These are phyloP conservation scores for Formica exsecta DNA, from an alignment of 1,140 invertebrate genomes.

Conservation along the genomic window DNA sequence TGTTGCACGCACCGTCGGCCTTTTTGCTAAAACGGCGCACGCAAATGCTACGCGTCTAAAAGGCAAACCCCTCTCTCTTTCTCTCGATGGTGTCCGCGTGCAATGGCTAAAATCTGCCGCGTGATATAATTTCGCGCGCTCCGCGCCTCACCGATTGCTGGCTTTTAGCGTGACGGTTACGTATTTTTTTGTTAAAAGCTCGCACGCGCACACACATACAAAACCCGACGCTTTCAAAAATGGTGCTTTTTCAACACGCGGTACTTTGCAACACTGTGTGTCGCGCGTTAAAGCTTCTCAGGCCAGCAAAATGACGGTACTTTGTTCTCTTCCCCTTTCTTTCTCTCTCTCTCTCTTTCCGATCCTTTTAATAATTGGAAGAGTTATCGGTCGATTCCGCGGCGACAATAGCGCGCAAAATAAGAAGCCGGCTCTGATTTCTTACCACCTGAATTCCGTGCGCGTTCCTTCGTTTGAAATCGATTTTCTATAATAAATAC, in stretches of 20 bases:
- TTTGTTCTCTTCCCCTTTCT: background rate
- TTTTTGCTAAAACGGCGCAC: slow-evolving; percentile 27
- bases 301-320: background rate
- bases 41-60: slow-evolving; percentile 37
- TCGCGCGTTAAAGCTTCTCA: slow-evolving; percentile 48
- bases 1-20: slow-evolving; percentile 29
- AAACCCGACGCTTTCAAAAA: slow-evolving; percentile 10
- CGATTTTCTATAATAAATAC: slow-evolving; percentile 74
- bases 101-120: slow-evolving; percentile 45
- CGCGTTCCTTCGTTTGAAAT: slow-evolving; percentile 45
- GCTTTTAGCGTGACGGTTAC: slow-evolving; percentile 45
- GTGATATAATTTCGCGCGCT: slow-evolving; percentile 50
- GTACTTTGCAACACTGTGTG: background rate
- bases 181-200: slow-evolving; percentile 48
- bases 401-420: slow-evolving; percentile 37
- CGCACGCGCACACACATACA: slow-evolving; percentile 6
- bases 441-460: slow-evolving; percentile 29
- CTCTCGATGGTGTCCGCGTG: background rate
- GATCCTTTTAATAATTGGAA: slow-evolving; percentile 41
- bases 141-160: slow-evolving; percentile 28
- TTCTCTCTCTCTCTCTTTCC: background rate
- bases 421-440: slow-evolving; percentile 42
- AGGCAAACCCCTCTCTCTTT: slow-evolving; percentile 4
- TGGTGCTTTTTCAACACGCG: slow-evolving; percentile 33
- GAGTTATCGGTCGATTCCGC: slow-evolving; percentile 38